Percentiles rank a stretch among this genome's conserved stretches.
These are phyloP conservation scores for Leuciscus idus DNA, from an alignment of 2,113 vertebrate genomes.

Conservation along the genomic window DNA sequence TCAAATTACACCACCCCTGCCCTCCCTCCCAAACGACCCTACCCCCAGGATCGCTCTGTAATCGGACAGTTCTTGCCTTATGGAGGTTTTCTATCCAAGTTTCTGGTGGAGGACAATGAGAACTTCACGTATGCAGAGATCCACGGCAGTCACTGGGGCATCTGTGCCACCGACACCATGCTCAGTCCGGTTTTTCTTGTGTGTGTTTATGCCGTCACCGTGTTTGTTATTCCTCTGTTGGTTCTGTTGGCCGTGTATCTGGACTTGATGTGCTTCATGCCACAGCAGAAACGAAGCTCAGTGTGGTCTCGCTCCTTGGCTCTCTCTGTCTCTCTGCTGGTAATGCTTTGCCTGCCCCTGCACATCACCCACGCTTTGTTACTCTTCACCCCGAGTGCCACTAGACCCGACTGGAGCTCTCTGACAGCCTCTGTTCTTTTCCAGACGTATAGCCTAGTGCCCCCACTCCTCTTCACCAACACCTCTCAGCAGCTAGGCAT, in stretches of 20 bases:
- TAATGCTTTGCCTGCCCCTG: conserved; percentile 76
- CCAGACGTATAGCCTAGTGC: conserved; percentile 76
- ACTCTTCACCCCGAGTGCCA: conserved; percentile 66
- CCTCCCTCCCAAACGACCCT: conserved; percentile 32
- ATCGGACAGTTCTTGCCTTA: conserved; percentile 72
- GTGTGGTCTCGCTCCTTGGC: conserved; percentile 62
- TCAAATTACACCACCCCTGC: conserved; percentile 66
- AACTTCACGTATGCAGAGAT: conserved; percentile 72
- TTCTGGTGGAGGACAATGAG: conserved; percentile 67
- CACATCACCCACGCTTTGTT: conserved; percentile 70
- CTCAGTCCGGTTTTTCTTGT: conserved; percentile 73
- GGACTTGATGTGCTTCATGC: conserved; percentile 66
- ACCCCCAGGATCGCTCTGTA: conserved; percentile 62
- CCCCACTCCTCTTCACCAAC: conserved; percentile 75
- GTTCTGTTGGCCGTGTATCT: conserved; percentile 72
- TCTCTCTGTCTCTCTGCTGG: conserved; percentile 75
- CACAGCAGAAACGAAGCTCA: conserved; percentile 61
- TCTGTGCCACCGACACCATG: conserved; percentile 71
- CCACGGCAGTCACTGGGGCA: conserved; percentile 73
- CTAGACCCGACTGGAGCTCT: conserved; percentile 61
- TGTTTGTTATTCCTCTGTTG: conserved; percentile 73
- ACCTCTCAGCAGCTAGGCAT: conserved; percentile 55
- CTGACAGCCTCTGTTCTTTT: conserved; percentile 67
- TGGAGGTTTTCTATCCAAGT: conserved; percentile 77
- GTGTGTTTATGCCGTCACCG: conserved; percentile 70